A percentile compares a stretch with the other conserved stretches of the same genome.
Conservation (phyloP, 2,113 vertebrate species). For the Amblyornis subalaris region DNA sequence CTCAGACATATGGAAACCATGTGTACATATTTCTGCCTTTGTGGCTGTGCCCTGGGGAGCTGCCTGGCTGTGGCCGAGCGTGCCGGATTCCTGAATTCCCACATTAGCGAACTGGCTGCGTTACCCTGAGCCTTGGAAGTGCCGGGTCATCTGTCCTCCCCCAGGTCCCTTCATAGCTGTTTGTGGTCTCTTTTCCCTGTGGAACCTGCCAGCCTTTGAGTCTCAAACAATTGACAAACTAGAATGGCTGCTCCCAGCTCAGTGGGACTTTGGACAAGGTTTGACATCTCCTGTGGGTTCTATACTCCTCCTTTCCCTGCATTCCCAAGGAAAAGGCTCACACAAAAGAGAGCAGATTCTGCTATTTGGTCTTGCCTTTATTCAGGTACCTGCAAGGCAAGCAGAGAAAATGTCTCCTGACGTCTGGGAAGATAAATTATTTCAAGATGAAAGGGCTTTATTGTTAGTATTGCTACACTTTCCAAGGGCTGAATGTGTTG, state of each 20-base stretch:
- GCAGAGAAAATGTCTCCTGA: background rate
- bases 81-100: background rate
- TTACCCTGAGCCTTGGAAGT: background rate
- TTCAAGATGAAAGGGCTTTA: background rate
- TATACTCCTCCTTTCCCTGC: background rate
- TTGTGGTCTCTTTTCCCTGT: background rate
- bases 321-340: background rate
- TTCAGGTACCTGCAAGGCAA: background rate
- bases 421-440: background rate
- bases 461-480: background rate
- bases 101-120: background rate
- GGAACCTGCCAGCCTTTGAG: background rate
- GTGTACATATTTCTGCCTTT: background rate
- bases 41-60: background rate
- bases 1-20: background rate
- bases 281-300: background rate
- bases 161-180: background rate
- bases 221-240: background rate
- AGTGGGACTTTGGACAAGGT: background rate
- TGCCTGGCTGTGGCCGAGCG: accelerated
- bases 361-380: background rate
- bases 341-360: background rate
- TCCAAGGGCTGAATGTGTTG: background rate
- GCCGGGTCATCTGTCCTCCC: accelerated
- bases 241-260: background rate